These are phyloP conservation scores for Apodemia hepburni DNA, from an alignment of 2,888 invertebrate species.

Conservation along the genomic window DNA sequence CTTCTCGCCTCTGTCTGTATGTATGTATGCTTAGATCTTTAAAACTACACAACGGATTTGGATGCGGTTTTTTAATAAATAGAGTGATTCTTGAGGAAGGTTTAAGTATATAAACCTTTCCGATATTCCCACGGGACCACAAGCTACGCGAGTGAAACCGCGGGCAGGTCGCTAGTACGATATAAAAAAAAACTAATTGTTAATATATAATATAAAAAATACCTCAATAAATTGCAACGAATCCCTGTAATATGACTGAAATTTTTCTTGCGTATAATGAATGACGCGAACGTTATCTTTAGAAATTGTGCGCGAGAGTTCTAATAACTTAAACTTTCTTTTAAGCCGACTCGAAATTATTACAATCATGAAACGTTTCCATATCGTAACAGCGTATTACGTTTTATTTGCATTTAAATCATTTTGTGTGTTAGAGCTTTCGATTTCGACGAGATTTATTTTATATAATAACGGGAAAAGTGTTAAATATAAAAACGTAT, in stretches of 20 bases:
- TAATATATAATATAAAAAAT: too few species aligned
- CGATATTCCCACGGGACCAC: too few species aligned
- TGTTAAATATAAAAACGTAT: conserved; percentile 16
- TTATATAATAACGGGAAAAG: conserved; percentile 22
- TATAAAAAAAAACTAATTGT: too few species aligned
- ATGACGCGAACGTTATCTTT: conserved; percentile 27
- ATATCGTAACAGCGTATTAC: conserved; percentile 27
- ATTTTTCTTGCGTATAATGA: conserved; percentile 22
- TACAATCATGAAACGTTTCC: conserved; percentile 29
- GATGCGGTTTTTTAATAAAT: too few species aligned
- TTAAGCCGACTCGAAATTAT: conserved; percentile 28
- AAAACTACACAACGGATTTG: too few species aligned
- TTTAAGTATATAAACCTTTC: too few species aligned
- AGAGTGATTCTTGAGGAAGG: too few species aligned
- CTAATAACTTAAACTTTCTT: conserved; percentile 32
- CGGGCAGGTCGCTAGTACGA: too few species aligned
- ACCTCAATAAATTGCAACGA: background rate
- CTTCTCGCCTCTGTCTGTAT: too few species aligned
- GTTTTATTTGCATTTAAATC: conserved; percentile 22
- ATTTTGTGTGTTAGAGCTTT: conserved; percentile 25
- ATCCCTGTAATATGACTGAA: conserved; percentile 16
- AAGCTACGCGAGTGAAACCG: too few species aligned
- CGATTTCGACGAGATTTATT: conserved; percentile 20
- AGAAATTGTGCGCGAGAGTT: conserved; percentile 33
- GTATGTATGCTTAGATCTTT: too few species aligned